These are phyloP conservation scores for Sphaerophoria rueppellii DNA, from an alignment of 2,888 invertebrate species.

Conservation along the genomic window DNA sequence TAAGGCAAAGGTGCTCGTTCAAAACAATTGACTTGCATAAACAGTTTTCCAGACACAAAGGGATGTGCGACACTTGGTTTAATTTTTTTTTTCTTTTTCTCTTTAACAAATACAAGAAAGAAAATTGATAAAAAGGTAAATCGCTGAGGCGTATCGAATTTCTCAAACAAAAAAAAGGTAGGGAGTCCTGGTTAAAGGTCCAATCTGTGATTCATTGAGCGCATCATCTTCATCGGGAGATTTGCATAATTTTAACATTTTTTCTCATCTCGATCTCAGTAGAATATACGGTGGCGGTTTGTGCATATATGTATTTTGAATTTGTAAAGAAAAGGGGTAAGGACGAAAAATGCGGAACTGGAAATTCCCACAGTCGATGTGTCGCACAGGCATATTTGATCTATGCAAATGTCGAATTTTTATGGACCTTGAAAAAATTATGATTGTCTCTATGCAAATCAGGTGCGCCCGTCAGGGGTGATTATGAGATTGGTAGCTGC, in stretches of 20 bases:
- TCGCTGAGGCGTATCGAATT: constrained; percentile 71
- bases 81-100: not conserved
- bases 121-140: constrained; percentile 46
- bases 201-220: constrained; percentile 58
- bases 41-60: constrained; percentile 38
- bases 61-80: constrained; percentile 42
- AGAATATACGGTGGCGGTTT: not conserved
- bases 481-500: constrained; percentile 34
- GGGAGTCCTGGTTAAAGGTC: not conserved
- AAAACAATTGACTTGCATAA: constrained; percentile 57
- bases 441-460: constrained; percentile 68
- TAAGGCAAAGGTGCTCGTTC: constrained; percentile 47
- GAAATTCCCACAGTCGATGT: constrained; percentile 61
- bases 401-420: constrained; percentile 57
- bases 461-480: constrained; percentile 52
- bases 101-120: not conserved
- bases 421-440: constrained; percentile 45
- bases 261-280: not conserved
- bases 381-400: constrained; percentile 19
- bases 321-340: constrained; percentile 44
- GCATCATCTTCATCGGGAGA: constrained; percentile 57
- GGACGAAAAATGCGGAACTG: not conserved
- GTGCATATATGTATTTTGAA: constrained; percentile 11
- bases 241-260: constrained; percentile 69
- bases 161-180: constrained; percentile 1